These are phyloP conservation scores for Magallana gigas DNA, from an alignment of 1,140 invertebrate species.

Conservation along the genomic window DNA sequence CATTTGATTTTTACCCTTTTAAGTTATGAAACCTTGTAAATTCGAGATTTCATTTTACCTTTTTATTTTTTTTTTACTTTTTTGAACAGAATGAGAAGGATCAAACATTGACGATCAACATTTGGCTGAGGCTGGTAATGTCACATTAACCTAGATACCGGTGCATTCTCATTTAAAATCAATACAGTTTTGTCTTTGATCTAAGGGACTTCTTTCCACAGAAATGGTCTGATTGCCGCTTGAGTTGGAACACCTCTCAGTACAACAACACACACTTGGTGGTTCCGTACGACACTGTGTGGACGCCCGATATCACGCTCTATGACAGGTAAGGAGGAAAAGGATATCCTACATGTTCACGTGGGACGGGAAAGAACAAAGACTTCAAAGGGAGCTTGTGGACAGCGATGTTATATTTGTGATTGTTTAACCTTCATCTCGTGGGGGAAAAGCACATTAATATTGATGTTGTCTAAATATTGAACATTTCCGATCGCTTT, in stretches of 20 bases:
- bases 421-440: no score
- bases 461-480: no score
- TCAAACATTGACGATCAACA: conserved; percentile 12
- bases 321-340: conserved; percentile 90
- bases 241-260: conserved; percentile 65
- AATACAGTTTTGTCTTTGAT: background rate
- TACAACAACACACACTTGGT: conserved; percentile 60
- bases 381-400: no score
- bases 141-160: background rate
- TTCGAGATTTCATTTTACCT: no score
- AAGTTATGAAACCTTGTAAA: background rate
- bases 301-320: conserved; percentile 92
- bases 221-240: conserved; percentile 68
- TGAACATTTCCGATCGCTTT: no score
- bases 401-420: no score
- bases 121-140: conserved; percentile 26
- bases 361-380: no score
- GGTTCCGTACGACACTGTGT: conserved; percentile 67
- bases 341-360: background rate
- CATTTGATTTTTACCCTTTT: background rate
- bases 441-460: no score
- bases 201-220: background rate
- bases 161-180: background rate
- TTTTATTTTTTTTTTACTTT: background rate
- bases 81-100: conserved; percentile 11